Evolutionary conservation across 2,888 invertebrate species (phyloP), one percentile per base, ranked within the genome.

Genomic region (Trichopoda pennipes): DNA sequence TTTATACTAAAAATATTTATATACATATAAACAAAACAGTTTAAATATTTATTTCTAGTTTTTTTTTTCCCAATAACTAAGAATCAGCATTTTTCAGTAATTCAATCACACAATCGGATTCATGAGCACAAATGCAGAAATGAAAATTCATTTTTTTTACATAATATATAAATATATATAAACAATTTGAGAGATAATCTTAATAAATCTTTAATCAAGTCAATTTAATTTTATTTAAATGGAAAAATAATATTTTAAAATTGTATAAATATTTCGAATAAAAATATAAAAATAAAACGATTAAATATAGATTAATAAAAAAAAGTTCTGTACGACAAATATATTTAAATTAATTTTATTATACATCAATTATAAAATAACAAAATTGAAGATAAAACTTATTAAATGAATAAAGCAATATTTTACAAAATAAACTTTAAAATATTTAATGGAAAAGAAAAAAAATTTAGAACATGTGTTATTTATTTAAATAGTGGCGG

Each of bases 21-120:
- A 74, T 51, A 70, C 55, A 83, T 84, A 83, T 80, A 84, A 84
- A 80, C 70, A 85, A 85, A 81, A 80, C 66, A 16, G 64, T 70
- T 64, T 42, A 58, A 63, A 42, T 64, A 74, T 60, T 79, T 75
- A 55, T 70, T 69, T 63, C 6, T 17, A 44, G 3, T 58, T 70
- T 21, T 69, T 64, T 69, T 51, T 42, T 58, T 64, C 35, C 12
- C 10, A 28, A 49, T 17, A 49, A 53, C 35, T 44, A 51, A 28
- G 12, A 38, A 38, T 38, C 38, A 28, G 49, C 28, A 42, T 38
- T 68, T 61, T 61, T 68, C 56, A 60, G 61, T 53, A 56, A 74
- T 53, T 49, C 61, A 63, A 63, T 69, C 63, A 81, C 56, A 16
- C 55, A 19, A 1, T 16, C 55, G 28, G 21, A 69, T 35, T 58